Conservation (phyloP, 2,888 invertebrate genomes). For the Caenorhabditis zanzibari region DNA sequence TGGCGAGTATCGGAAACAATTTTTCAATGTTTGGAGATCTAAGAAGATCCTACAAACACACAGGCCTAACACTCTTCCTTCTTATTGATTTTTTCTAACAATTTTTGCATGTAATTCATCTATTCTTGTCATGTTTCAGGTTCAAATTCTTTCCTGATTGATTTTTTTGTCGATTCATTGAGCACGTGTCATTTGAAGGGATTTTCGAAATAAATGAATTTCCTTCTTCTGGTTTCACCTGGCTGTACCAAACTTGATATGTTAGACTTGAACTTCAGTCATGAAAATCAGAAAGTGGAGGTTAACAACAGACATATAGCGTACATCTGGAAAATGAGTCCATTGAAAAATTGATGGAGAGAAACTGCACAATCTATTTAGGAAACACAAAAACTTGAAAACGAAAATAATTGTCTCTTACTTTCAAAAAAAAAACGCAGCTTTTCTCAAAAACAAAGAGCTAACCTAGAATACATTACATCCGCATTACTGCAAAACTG, state of each 20-base stretch:
- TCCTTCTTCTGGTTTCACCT: background rate
- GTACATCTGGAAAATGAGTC: too few relatives aligned
- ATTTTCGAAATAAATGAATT: background rate
- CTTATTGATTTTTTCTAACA: background rate
- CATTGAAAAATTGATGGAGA: too few relatives aligned
- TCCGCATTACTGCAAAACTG: too few relatives aligned
- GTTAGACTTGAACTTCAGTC: background rate
- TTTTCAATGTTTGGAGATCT: constrained; percentile 14
- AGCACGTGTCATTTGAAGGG: background rate
- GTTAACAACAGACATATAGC: too few relatives aligned
- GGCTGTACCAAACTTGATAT: background rate
- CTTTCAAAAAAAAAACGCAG: too few relatives aligned
- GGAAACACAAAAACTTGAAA: too few relatives aligned
- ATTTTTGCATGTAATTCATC: background rate
- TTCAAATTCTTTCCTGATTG: too few relatives aligned
- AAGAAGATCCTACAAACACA: background rate
- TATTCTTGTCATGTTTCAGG: background rate
- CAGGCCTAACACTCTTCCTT: background rate
- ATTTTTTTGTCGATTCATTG: too few relatives aligned
- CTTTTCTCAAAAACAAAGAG: too few relatives aligned
- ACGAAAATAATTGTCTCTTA: background rate
- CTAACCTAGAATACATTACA: too few relatives aligned
- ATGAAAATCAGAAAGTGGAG: background rate
- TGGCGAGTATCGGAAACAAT: constrained; percentile 15
- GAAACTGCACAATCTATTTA: too few relatives aligned